These are phyloP conservation scores for Papilio demoleus DNA, from an alignment of 2,888 invertebrate genomes.

Conservation along the genomic window DNA sequence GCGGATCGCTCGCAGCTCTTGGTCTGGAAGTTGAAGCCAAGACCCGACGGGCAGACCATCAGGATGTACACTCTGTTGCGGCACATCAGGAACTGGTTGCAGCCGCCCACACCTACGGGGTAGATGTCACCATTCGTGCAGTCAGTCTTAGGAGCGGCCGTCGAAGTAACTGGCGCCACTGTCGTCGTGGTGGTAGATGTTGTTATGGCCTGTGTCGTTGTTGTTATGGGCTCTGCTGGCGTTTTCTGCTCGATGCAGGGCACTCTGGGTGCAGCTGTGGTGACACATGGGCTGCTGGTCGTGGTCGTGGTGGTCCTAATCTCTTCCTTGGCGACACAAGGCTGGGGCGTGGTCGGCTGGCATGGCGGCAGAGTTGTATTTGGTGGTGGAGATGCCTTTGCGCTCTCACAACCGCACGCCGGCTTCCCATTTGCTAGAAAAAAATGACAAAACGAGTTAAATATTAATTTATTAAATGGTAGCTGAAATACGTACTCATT, in stretches of 20 bases:
- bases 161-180: not conserved
- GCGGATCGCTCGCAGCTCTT: conserved; percentile 91
- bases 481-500: too few relatives aligned
- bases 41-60: conserved; percentile 73
- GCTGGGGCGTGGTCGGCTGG: not conserved
- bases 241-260: conserved; percentile 50
- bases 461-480: too few relatives aligned
- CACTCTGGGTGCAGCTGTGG: not conserved
- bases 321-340: not conserved
- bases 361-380: not conserved
- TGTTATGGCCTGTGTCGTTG: too few relatives aligned
- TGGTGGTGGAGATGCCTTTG: not conserved
- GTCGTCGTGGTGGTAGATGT: not conserved
- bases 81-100: conserved; percentile 8
- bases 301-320: not conserved
- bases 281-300: not conserved
- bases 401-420: not conserved
- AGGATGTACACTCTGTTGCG: conserved; percentile 3
- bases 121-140: not conserved
- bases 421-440: not conserved
- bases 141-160: not conserved
- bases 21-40: conserved; percentile 68
- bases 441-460: not conserved
- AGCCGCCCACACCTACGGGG: not conserved
- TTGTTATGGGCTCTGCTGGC: too few relatives aligned